A percentile compares a stretch with the other conserved stretches of the same genome.
Evolutionary conservation across 2,888 invertebrate species (phyloP).

Genomic region (Eupithecia exiguata): DNA sequence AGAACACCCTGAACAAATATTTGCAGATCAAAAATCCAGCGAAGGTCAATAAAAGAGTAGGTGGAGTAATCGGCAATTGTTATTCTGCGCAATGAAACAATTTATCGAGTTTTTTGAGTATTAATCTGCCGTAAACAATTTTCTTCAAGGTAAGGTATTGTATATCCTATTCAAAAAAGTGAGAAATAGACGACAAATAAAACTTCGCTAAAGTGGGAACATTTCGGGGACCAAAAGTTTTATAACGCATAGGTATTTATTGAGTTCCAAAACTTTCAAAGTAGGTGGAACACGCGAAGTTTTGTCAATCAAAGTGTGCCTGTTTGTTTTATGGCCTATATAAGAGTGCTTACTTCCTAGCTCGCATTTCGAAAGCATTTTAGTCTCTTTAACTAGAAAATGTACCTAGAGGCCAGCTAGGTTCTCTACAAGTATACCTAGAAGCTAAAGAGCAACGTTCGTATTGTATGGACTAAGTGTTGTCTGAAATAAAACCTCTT

Average conservation of each 20-base stretch:
- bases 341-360: not conserved
- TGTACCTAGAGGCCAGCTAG: not conserved
- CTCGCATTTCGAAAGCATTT: not conserved
- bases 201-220: slow-evolving; percentile 54
- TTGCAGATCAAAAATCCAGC: too few species aligned
- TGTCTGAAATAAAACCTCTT: too few species aligned
- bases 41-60: not conserved
- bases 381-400: not conserved
- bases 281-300: slow-evolving; percentile 52
- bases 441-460: not conserved
- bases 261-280: slow-evolving; percentile 51
- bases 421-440: not conserved
- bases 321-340: not conserved
- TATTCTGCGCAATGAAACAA: not conserved
- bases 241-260: slow-evolving; percentile 56
- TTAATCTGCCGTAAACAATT: not conserved
- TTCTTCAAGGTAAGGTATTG: slow-evolving; percentile 2
- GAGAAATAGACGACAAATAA: slow-evolving; percentile 46
- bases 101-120: not conserved
- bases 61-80: not conserved
- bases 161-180: slow-evolving; percentile 26
- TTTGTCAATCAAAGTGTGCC: slow-evolving; percentile 54
- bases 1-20: too few species aligned
- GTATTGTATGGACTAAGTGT: too few species aligned
- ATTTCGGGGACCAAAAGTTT: slow-evolving; percentile 60